Evolutionary conservation across 1,140 invertebrate species (phyloP).

Genomic region (Drosophila sucinea): DNA sequence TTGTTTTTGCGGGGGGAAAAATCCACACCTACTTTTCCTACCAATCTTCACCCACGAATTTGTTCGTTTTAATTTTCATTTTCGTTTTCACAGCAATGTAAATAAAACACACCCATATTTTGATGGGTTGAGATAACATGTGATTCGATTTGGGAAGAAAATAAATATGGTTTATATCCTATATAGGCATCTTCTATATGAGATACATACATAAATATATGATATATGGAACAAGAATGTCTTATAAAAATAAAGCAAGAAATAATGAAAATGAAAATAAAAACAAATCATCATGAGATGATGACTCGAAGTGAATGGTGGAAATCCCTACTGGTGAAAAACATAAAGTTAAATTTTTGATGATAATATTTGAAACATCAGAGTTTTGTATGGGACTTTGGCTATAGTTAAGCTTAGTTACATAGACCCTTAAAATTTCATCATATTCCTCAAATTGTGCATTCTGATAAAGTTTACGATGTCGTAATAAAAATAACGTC

Average conservation of each 20-base stretch:
- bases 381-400: too few relatives aligned
- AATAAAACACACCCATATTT: conserved; percentile 51
- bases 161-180: conserved; percentile 2
- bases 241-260: neutral
- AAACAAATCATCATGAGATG: neutral
- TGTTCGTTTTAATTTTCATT: conserved; percentile 5
- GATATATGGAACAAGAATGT: neutral
- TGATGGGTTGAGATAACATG: conserved; percentile 25
- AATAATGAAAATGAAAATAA: neutral
- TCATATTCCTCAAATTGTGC: neutral
- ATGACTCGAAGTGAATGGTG: neutral
- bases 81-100: conserved; percentile 37
- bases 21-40: conserved; percentile 50
- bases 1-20: conserved; percentile 6
- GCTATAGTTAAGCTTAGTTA: too few relatives aligned
- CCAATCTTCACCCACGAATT: conserved; percentile 37
- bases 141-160: conserved; percentile 26
- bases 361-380: too few relatives aligned
- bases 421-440: too few relatives aligned
- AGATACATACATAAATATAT: neutral
- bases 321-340: neutral
- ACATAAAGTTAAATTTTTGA: neutral
- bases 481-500: neutral
- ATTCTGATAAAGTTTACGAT: neutral
- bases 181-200: neutral